These are phyloP conservation scores for Diachasma alloeum DNA, from an alignment of 1,140 invertebrate species.

Conservation along the genomic window DNA sequence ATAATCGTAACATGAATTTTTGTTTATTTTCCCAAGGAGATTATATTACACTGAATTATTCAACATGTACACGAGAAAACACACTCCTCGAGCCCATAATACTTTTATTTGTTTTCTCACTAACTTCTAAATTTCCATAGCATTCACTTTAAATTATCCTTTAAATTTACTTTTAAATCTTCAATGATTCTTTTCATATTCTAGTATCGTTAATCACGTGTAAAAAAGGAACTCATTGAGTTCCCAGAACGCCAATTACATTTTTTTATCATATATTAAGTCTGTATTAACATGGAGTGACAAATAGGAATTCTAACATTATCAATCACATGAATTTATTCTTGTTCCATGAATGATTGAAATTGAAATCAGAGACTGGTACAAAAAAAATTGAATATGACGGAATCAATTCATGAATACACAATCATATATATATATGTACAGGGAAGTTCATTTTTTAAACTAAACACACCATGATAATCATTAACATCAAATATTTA, in stretches of 20 bases:
- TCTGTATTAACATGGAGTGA: neutral
- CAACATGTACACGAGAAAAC: slow-evolving; percentile 46
- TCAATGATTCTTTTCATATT: neutral
- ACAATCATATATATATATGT: neutral
- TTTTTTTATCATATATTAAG: neutral
- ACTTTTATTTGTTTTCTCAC: slow-evolving; percentile 36
- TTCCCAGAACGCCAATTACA: neutral
- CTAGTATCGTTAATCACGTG: neutral
- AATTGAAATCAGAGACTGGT: neutral
- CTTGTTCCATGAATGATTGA: neutral
- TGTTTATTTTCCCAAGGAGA: slow-evolving; percentile 42
- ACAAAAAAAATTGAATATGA: neutral
- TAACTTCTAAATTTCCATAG: slow-evolving; percentile 5
- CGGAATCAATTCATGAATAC: neutral
- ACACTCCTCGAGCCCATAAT: slow-evolving; percentile 44
- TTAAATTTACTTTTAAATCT: neutral
- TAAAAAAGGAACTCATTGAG: neutral
- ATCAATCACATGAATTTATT: neutral
- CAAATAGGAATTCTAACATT: neutral
- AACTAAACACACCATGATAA: slow-evolving; percentile 8
- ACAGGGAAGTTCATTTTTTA: neutral
- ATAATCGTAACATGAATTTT: neutral
- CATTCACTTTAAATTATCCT: neutral
- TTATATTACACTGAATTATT: slow-evolving; percentile 50
- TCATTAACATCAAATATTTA: slow-evolving; percentile 22